Evolutionary conservation across 2,797 vertebrate genomes (phyloP), one percentile per base, ranked within the genome.

Genomic region (Sebastes kiyomatsui): DNA sequence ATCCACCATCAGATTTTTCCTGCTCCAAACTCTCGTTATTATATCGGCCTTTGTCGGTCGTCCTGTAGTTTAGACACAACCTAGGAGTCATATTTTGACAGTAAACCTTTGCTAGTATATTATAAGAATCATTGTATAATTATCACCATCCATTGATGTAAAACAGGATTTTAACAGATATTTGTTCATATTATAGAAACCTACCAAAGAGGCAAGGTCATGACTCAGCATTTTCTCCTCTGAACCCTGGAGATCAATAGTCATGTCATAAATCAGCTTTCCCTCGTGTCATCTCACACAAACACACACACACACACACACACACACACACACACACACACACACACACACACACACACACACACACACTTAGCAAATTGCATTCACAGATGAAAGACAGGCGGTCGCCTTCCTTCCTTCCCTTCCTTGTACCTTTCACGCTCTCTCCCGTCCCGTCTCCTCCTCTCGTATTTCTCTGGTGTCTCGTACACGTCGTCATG

Each of bases 181-280:
- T 72, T 72, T 65, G 3, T 64, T 65, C 25, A 56, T n/a, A 32
- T 7, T 14, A 10, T 23, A 64, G 2, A 33, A 65, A 58, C 52
- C 12, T 49, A 27, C 28, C 4, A n/a, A 28, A 33, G 14, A 25
- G 7, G 23, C 32, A 59, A 30, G 46, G 68, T 67, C 67, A 62
- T 25, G 61, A 79, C 52, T 82, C 69, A 82, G 69, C 38, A 74
- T 79, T 80, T 70, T 75, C 60, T 78, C 52, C n/a, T 33, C 33
- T 49, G 61, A 83, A 61, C 16, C 25, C 30, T 23, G 12, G 46
- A 38, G 42, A 83, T 81, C 75, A 60, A 18, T 73, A 61, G 13
- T 77, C 52, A 30, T 70, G 66, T 78, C 77, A 75, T 55, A 72
- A 61, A 68, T 59, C 32, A 54, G 30, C 35, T 28, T 25, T 46